phyloP scores from a whole-genome alignment of 1,140 invertebrate genomes.

The Nebria ingens region DNA sequence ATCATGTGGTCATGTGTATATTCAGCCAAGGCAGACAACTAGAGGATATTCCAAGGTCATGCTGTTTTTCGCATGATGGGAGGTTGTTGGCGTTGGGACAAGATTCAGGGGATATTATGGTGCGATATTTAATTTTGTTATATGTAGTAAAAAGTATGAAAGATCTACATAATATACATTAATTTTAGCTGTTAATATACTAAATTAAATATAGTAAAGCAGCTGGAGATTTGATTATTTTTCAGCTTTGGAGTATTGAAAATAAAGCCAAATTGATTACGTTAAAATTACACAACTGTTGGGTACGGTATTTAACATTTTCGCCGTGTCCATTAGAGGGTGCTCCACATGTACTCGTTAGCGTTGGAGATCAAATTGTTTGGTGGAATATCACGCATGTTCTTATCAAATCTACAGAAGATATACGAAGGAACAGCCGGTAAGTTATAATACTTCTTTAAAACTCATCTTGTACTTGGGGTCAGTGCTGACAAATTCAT shows the following conservation, averaged over 20 bases:
- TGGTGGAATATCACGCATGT: slow-evolving; percentile 19
- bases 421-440: neutral
- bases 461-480: no score
- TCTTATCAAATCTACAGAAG: neutral
- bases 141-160: no score
- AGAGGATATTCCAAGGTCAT: neutral
- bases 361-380: slow-evolving; percentile 18
- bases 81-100: neutral
- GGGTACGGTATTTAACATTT: slow-evolving; percentile 18
- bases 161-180: no score
- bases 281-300: slow-evolving; percentile 14
- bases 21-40: neutral
- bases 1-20: neutral
- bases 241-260: neutral
- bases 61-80: neutral
- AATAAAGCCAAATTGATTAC: neutral
- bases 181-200: no score
- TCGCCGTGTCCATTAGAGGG: slow-evolving; percentile 11
- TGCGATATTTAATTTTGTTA: no score
- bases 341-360: slow-evolving; percentile 18
- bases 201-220: no score
- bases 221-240: neutral
- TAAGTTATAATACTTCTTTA: neutral
- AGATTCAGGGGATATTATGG: neutral
- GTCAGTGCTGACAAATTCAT: no score